Evolutionary conservation across 2,888 invertebrate genomes (phyloP), one percentile per base, ranked within the genome.

Genomic region (Chaetogeoica ovagalla): DNA sequence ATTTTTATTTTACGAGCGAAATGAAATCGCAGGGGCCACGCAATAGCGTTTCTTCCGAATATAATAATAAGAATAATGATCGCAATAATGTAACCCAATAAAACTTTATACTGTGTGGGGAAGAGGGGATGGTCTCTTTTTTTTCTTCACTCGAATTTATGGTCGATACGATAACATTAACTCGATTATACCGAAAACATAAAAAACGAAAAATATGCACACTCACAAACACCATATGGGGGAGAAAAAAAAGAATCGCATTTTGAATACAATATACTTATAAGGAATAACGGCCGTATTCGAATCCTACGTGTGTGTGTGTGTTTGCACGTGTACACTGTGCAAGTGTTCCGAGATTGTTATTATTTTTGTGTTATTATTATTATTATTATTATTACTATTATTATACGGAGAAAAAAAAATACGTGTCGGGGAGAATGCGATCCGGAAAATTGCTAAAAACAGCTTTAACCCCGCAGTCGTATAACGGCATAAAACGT

Each of bases 81-180:
- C 21, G 59, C 65, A 79, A 79, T 70, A 79, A 63, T 55, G 70
- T 70, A 63, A 55, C 70, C 71, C 63, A 63, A 79, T 79, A 79
- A 79, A 79, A 71, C 39, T 79, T 71, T 79, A 71, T 79, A 71
- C 57, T 17, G 23, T 15, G 55, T n/a, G n/a, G n/a, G n/a, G n/a
- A n/a, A n/a, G n/a, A n/a, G n/a, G n/a, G n/a, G n/a, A n/a, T n/a
- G n/a, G 70, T 71, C 43, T 76, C 48, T 48, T 8, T 69, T 62
- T 77, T 77, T 23, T n/a, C 55, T 62, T 9, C 70, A 8, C 55
- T 19, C 8, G 43, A 70, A 63, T 79, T 63, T 39, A 71, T 63
- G 43, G 70, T 57, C 70, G 62, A 79, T 70, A 55, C 79, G 23
- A 77, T 71, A 79, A 63, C 71, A 71, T 79, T 79, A 71, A 79